Base-by-base conservation (phyloP, 53 echinoderm and acorn worm genomes). In the Echinometra lucunter region DNA sequence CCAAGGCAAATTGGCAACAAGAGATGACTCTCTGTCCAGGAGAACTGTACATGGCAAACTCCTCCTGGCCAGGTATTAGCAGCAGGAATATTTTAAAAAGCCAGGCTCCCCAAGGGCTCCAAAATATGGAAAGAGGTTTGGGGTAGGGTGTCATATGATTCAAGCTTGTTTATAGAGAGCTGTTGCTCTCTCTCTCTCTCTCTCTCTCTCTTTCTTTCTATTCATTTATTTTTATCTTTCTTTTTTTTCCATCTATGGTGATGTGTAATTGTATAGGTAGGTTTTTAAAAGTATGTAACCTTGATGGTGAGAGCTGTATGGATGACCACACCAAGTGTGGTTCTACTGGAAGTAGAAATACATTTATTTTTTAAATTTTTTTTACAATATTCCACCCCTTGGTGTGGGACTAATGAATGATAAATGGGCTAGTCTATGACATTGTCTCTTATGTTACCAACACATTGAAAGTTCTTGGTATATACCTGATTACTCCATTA, bases 1-100 rank as follows among this genome's bases (percentile, higher is more conserved):
- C 60, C 37, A 45, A 6, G 89, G 89, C 89, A 89, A 37, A 89
- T 89, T 89, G 89, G 89, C 89, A 89, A 89, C 89, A 19, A 18
- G 35, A 89, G 58, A 60, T 25, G 89, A 19, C 57, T 58, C 58
- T 60, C 89, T 23, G 89, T 89, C 85, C 85, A 49, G 0, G 30
- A 53, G 49, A 13, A 85, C 30, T 30, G 85, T 49, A 49, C 85
- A 49, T 49, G 12, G 85, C 28, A n/a, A 21, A 42, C 78, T 78
- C 42, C 78, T 40, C 38, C 85, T 30, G 85, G 53, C 85, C 85
- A 49, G 85, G n/a, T 85, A 85, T 47, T 85, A 85, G 47, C 49
- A 30, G 85, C 85, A 47, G 85, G 85, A 49, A 85, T 47, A 49
- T 47, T 85, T 85, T 85, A 49, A 85, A 49, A 85, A 49, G 49